Evolutionary conservation across 2,888 invertebrate genomes (phyloP).

Genomic region (Lumbricus terrestris): DNA sequence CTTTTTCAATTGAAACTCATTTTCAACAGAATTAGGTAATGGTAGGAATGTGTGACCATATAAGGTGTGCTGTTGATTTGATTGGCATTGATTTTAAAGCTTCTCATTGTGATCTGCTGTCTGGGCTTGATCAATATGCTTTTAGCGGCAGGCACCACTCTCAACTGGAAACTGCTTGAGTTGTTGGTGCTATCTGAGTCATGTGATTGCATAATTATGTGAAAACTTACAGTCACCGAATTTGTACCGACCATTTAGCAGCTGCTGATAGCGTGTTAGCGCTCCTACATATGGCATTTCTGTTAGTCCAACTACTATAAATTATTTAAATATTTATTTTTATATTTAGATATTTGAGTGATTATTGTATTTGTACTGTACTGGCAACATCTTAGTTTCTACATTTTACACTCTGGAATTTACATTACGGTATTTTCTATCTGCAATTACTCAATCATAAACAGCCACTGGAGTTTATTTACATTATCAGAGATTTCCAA

Average conservation of each 20-base stretch:
- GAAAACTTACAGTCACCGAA: background rate
- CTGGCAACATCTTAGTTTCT: background rate
- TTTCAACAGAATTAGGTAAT: background rate
- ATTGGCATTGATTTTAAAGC: background rate
- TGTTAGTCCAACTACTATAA: background rate
- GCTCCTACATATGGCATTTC: background rate
- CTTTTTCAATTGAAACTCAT: background rate
- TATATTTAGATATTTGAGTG: background rate
- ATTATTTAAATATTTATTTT: slow-evolving; percentile 3
- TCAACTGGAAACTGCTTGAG: background rate
- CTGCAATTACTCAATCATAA: background rate
- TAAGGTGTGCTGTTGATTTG: background rate
- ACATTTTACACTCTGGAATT: background rate
- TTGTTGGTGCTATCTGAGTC: background rate
- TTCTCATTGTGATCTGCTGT: background rate
- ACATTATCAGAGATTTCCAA: background rate
- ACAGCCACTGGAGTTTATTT: background rate
- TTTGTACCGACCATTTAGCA: background rate
- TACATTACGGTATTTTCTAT: background rate
- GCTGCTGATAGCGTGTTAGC: background rate
- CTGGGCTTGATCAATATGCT: background rate
- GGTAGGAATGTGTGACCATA: background rate
- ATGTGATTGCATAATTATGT: background rate
- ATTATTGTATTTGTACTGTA: background rate
- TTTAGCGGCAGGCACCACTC: background rate